A percentile compares a stretch with the other conserved stretches of the same genome.
Evolutionary conservation across 2,797 vertebrate genomes (phyloP).

Genomic region (Coranthus polyacanthus): DNA sequence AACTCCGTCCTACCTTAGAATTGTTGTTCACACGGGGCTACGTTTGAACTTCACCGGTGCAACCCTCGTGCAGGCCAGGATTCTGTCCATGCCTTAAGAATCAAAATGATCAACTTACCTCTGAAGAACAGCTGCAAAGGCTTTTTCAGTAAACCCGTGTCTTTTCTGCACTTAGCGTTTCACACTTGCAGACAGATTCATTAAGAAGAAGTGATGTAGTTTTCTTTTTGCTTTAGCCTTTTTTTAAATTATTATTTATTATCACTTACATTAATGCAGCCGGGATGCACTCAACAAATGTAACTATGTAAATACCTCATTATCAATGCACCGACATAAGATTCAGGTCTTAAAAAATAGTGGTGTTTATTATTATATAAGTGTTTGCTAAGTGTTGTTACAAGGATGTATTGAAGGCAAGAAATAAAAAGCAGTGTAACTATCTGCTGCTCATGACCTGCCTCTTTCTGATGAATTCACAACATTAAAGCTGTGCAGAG

Average conservation of each 20-base stretch:
- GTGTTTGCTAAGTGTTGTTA: slow-evolving; percentile 13
- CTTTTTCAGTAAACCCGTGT: not conserved
- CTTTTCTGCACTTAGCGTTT: not conserved
- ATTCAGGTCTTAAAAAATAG: not conserved
- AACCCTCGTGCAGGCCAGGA: not conserved
- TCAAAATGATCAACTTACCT: slow-evolving; percentile 26
- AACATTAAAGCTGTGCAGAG: slow-evolving; percentile 10
- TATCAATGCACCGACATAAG: not conserved
- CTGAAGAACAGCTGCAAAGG: slow-evolving; percentile 23
- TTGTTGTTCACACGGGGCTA: no score
- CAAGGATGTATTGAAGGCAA: slow-evolving; percentile 9
- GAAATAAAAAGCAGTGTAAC: slow-evolving; percentile 15
- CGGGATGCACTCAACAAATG: no score
- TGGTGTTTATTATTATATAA: not conserved
- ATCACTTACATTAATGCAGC: no score
- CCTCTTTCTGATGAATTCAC: slow-evolving; percentile 4
- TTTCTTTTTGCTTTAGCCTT: no score
- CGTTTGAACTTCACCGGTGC: no score
- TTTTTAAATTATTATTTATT: no score
- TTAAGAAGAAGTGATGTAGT: not conserved
- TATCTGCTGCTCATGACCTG: not conserved
- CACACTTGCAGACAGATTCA: not conserved
- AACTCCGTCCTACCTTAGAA: no score
- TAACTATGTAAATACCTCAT: not conserved
- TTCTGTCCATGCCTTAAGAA: slow-evolving; percentile 50